Evolutionary conservation across 2,797 vertebrate genomes (phyloP).

Genomic region (Poecile montanus): DNA sequence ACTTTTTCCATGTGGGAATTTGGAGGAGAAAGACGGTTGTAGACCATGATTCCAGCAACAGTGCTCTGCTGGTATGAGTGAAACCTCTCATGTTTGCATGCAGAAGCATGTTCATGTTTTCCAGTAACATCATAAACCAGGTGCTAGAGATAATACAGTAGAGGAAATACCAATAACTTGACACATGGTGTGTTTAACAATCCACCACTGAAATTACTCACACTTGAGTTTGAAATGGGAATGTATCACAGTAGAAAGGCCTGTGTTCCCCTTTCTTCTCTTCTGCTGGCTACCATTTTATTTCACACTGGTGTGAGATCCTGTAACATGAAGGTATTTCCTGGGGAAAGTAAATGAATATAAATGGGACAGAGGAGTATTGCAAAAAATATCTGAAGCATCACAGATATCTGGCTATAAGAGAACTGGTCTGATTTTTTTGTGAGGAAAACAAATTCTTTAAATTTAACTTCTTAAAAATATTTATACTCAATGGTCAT

Average conservation of each 20-base stretch:
- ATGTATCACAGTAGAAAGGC: background rate
- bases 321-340: slow-evolving; percentile 44
- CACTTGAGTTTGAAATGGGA: background rate
- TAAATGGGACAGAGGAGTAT: background rate
- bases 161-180: slow-evolving; percentile 26
- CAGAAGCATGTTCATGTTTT: background rate
- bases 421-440: background rate
- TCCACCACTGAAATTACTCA: background rate
- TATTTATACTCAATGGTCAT: background rate
- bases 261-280: background rate
- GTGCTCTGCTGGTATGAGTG: background rate
- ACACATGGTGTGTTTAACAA: slow-evolving; percentile 1
- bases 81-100: background rate
- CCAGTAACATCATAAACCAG: slow-evolving; percentile 44
- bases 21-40: background rate
- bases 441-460: background rate
- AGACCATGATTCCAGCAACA: background rate
- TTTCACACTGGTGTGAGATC: slow-evolving; percentile 28
- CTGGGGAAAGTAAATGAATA: background rate
- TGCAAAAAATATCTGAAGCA: background rate
- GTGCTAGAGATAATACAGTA: slow-evolving; percentile 38
- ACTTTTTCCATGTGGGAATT: background rate
- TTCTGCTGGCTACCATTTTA: slow-evolving; percentile 33
- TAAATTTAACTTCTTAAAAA: background rate
- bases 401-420: background rate